Evolutionary conservation across 2,888 invertebrate species (phyloP).

Genomic region (Phoronis australis): DNA sequence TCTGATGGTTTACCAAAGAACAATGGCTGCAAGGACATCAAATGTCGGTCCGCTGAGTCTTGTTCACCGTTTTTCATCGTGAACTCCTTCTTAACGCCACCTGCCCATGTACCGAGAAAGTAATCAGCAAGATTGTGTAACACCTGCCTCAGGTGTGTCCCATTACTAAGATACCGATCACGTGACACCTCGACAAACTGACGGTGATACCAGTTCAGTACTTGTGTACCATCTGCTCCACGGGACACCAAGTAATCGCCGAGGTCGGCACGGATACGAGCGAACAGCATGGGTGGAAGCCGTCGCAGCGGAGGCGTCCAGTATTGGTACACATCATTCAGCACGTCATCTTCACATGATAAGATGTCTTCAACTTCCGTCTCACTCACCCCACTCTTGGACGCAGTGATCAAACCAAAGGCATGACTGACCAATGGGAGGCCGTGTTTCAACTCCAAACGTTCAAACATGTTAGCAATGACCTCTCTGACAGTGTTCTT

Average conservation of each 20-base stretch:
- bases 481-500: conserved; percentile 24
- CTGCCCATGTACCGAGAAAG: conserved; percentile 15
- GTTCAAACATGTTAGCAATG: conserved; percentile 26
- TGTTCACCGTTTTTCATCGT: not conserved
- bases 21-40: conserved; percentile 18
- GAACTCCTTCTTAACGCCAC: conserved; percentile 3
- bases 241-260: conserved; percentile 6
- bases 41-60: conserved; percentile 11
- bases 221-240: conserved; percentile 10
- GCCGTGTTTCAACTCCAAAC: conserved; percentile 30
- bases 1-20: conserved; percentile 2
- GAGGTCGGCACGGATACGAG: conserved; percentile 16
- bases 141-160: too few species aligned
- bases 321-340: conserved; percentile 27
- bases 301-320: conserved; percentile 20
- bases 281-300: conserved; percentile 21
- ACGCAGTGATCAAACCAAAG: conserved; percentile 34
- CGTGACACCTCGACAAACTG: conserved; percentile 20
- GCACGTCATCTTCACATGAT: conserved; percentile 35
- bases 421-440: conserved; percentile 22
- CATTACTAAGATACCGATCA: conserved; percentile 14
- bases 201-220: conserved; percentile 22
- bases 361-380: conserved; percentile 38
- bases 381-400: conserved; percentile 32
- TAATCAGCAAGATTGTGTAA: conserved; percentile 61